A percentile compares a stretch with the other conserved stretches of the same genome.
phyloP scores from a whole-genome alignment of 2,797 vertebrate species.

The Ibycter americanus region DNA sequence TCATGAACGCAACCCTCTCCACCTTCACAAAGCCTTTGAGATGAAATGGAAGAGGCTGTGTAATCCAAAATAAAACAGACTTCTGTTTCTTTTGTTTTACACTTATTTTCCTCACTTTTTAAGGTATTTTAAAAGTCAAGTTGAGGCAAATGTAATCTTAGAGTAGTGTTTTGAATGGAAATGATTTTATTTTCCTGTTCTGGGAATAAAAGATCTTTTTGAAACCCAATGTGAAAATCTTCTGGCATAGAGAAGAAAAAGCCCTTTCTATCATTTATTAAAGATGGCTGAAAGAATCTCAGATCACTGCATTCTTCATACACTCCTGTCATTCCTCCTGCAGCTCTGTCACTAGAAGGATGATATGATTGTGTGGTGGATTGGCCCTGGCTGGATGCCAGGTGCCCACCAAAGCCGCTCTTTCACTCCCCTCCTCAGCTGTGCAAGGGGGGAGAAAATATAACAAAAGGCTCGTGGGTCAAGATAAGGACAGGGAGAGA shows the following conservation, averaged over 20 bases:
- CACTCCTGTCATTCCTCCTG: not conserved
- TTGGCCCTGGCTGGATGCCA: not conserved
- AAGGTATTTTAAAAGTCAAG: constrained; percentile 8
- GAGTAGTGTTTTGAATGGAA: not conserved
- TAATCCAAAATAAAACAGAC: not conserved
- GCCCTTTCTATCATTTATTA: constrained; percentile 4
- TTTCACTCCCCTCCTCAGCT: not conserved
- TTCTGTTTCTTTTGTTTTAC: not conserved
- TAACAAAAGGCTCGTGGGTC: fast-evolving
- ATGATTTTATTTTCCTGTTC: constrained; percentile 11
- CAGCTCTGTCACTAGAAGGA: not conserved
- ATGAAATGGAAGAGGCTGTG: not conserved
- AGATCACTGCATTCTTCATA: not conserved
- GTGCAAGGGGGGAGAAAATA: not conserved
- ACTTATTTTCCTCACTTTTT: not conserved
- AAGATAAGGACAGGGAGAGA: not conserved
- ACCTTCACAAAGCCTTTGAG: not conserved
- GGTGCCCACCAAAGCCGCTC: not conserved
- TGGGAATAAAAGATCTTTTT: constrained; percentile 2
- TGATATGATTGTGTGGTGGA: not conserved
- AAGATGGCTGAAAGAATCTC: constrained; percentile 15
- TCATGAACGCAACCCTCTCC: not conserved
- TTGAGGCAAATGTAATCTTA: not conserved
- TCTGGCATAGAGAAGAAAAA: not conserved
- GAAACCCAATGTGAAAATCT: not conserved